Conservation (phyloP, 2,888 invertebrate genomes). For the Seira ritae region DNA sequence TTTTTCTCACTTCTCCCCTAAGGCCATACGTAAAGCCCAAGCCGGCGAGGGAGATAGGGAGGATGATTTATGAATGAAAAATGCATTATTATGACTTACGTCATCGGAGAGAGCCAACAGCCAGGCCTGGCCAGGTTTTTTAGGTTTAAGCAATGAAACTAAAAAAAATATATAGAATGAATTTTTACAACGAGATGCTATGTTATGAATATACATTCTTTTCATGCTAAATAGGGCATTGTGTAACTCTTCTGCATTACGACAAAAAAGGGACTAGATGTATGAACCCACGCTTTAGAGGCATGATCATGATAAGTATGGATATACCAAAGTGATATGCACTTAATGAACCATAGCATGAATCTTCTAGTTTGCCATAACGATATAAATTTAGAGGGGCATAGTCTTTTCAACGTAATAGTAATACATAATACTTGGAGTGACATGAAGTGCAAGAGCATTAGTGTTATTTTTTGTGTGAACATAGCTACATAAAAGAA, state of each 20-base stretch:
- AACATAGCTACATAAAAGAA: too few species aligned
- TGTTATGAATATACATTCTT: neutral
- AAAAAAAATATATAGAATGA: neutral
- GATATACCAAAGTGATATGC: neutral
- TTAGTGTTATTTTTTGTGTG: too few species aligned
- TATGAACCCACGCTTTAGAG: slow-evolving; percentile 14
- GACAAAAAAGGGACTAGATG: slow-evolving; percentile 1
- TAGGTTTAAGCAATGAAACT: neutral
- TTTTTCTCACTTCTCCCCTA: neutral
- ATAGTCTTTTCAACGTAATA: slow-evolving; percentile 5
- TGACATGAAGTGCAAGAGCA: slow-evolving; percentile 3
- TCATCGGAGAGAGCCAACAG: neutral
- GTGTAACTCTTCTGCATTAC: slow-evolving; percentile 14
- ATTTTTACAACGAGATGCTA: neutral
- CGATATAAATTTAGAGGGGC: neutral
- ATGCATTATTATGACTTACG: slow-evolving; percentile 14
- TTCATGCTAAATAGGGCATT: neutral
- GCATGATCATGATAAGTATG: neutral
- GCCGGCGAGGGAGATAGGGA: neutral
- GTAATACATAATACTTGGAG: neutral
- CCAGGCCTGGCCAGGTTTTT: too few species aligned
- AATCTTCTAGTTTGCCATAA: too few species aligned
- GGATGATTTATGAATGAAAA: slow-evolving; percentile 16
- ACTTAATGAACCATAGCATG: too few species aligned
- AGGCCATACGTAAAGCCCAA: neutral